A percentile compares a stretch with the other conserved stretches of the same genome.
These are phyloP conservation scores for Drosophila paramelanica DNA, from an alignment of 2,888 invertebrate genomes.

Conservation along the genomic window DNA sequence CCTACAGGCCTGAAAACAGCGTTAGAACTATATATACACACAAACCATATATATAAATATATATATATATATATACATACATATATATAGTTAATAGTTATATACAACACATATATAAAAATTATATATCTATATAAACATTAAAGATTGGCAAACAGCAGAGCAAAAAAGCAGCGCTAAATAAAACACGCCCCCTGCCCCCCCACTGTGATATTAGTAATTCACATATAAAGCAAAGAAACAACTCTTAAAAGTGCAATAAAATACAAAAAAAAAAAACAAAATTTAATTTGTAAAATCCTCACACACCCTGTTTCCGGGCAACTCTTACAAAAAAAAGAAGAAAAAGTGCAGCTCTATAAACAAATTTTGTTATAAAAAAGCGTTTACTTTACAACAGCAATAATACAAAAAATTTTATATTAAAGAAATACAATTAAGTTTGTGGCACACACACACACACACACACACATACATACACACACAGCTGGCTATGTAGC, in stretches of 20 bases:
- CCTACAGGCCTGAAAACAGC: slow-evolving; percentile 74
- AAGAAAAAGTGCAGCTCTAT: slow-evolving; percentile 28
- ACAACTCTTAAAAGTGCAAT: slow-evolving; percentile 45
- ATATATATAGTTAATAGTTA: slow-evolving; percentile 49
- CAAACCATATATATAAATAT: slow-evolving; percentile 37
- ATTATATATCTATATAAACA: slow-evolving; percentile 17
- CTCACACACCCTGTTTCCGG: slow-evolving; percentile 12
- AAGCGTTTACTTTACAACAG: slow-evolving; percentile 44
- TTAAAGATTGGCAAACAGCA: slow-evolving; percentile 51
- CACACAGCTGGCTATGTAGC: slow-evolving; percentile 25
- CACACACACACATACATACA: neutral
- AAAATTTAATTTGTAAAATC: slow-evolving; percentile 22
- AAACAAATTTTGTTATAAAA: slow-evolving; percentile 14
- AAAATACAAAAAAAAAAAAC: slow-evolving; percentile 3
- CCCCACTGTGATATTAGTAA: slow-evolving; percentile 66
- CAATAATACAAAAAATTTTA: slow-evolving; percentile 16
- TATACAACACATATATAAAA: slow-evolving; percentile 40
- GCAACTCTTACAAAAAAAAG: slow-evolving; percentile 13
- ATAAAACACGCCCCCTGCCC: slow-evolving; percentile 43
- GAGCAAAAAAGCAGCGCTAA: slow-evolving; percentile 29
- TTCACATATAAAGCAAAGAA: slow-evolving; percentile 50
- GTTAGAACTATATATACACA: slow-evolving; percentile 66
- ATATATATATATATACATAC: slow-evolving; percentile 45
- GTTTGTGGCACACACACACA: slow-evolving; percentile 3
- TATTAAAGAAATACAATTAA: slow-evolving; percentile 7